Evolutionary conservation across 2,113 vertebrate species (phyloP), one percentile per base, ranked within the genome.

Genomic region (Labrus mixtus): DNA sequence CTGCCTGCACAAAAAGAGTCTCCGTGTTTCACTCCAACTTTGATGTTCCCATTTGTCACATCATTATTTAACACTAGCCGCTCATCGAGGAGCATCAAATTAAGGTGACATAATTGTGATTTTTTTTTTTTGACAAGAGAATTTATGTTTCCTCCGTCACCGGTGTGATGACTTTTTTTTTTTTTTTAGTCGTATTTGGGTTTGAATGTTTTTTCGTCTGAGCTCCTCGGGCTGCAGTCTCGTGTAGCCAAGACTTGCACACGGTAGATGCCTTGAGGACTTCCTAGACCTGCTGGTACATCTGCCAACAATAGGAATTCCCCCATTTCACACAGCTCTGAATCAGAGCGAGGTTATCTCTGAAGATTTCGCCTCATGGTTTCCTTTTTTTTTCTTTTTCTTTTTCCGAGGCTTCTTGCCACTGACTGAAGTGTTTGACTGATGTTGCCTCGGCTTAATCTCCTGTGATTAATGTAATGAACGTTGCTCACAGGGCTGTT

Each of bases 281-380:
- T 86, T 90, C 66, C 41, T 81, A 90, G 90, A 75, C 82, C 89
- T 91, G 85, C 77, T 88, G 87, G 62, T 91, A 77, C 89, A 87
- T 91, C 89, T 94, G 91, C 91, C 93, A 94, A 94, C 93, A 94
- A 93, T 91, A 95, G 94, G 94, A 94, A 95, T 94, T 95, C 88
- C 94, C 94, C 94, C 81, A 83, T 79, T 93, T 91, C 90, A 89
- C 87, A 92, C 84, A 91, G 67, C 74, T 81, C 70, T 13, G 81
- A 84, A 68, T 78, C 86, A 90, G 78, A 86, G 84, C 43, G 57
- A 72, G 81, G 87, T 84, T 87, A 83, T 71, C 82, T 86, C 80
- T n/a, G 23, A 74, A 88, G 83, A 84, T 84, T 88, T 57, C 37
- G 67, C 77, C 80, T 86, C 74, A 79, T 76, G 81, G 79, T 90